phyloP scores from a whole-genome alignment of 1,140 invertebrate species.

The Nymphalis io region DNA sequence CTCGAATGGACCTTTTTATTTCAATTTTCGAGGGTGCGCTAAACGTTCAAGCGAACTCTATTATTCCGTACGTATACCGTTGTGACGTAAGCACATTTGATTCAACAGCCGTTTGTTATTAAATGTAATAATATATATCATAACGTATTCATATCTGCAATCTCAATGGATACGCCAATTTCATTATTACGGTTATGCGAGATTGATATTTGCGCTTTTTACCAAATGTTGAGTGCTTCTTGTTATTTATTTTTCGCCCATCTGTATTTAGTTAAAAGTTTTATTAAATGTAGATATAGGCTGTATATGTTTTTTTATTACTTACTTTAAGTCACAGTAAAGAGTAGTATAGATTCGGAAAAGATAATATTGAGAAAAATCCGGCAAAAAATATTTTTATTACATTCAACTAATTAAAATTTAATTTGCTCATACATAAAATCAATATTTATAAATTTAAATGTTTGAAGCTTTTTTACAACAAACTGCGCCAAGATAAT shows the following conservation, averaged over 20 bases:
- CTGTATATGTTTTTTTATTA: too few relatives aligned
- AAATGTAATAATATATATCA: constrained; percentile 78
- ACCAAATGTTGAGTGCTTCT: constrained; percentile 24
- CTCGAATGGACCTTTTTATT: constrained; percentile 78
- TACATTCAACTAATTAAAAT: too few relatives aligned
- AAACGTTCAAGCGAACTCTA: constrained; percentile 77
- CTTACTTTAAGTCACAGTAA: too few relatives aligned
- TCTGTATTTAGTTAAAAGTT: constrained; percentile 1
- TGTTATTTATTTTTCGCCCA: background rate
- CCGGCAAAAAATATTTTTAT: too few relatives aligned
- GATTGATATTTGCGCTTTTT: constrained; percentile 32
- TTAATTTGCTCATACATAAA: too few relatives aligned
- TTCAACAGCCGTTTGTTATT: constrained; percentile 73
- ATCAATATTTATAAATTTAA: too few relatives aligned
- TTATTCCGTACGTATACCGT: constrained; percentile 68
- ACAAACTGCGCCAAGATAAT: too few relatives aligned
- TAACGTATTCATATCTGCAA: constrained; percentile 78
- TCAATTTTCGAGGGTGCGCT: constrained; percentile 78
- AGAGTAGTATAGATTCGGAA: too few relatives aligned
- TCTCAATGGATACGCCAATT: constrained; percentile 77
- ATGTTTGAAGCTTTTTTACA: too few relatives aligned
- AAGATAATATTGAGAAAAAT: too few relatives aligned
- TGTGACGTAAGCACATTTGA: constrained; percentile 75
- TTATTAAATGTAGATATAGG: background rate
- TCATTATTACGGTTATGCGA: constrained; percentile 48